These are phyloP conservation scores for Pedionomus torquatus DNA, from an alignment of 2,113 vertebrate species.

Conservation along the genomic window DNA sequence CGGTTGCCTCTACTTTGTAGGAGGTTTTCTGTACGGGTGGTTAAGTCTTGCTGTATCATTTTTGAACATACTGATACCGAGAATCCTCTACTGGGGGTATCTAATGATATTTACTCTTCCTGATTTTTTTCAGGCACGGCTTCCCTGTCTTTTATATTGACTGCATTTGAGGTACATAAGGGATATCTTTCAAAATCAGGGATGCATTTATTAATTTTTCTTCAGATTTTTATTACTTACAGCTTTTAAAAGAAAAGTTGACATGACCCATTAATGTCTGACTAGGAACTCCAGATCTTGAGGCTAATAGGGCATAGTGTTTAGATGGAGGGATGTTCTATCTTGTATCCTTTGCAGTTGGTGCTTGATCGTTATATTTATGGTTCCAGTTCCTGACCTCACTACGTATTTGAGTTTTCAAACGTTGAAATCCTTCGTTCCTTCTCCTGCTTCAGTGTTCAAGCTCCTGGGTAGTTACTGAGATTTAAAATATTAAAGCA, in stretches of 20 bases:
- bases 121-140: neutral
- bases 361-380: neutral
- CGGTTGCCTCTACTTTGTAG: neutral
- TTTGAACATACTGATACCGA: neutral
- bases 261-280: neutral
- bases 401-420: neutral
- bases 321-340: neutral
- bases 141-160: neutral
- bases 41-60: neutral
- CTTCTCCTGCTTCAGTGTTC: neutral
- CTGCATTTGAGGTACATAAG: neutral
- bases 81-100: rapidly evolving
- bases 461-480: neutral
- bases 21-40: neutral
- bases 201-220: neutral
- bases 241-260: neutral
- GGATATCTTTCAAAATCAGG: neutral
- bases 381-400: neutral
- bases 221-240: neutral
- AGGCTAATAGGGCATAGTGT: neutral
- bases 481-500: neutral
- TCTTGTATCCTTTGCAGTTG: neutral
- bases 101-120: neutral
- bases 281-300: neutral
- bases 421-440: neutral